Percentiles rank a stretch among this genome's conserved stretches.
These are phyloP conservation scores for Cephalopachus bancanus DNA, from an alignment of 2,797 vertebrate species.

Conservation along the genomic window DNA sequence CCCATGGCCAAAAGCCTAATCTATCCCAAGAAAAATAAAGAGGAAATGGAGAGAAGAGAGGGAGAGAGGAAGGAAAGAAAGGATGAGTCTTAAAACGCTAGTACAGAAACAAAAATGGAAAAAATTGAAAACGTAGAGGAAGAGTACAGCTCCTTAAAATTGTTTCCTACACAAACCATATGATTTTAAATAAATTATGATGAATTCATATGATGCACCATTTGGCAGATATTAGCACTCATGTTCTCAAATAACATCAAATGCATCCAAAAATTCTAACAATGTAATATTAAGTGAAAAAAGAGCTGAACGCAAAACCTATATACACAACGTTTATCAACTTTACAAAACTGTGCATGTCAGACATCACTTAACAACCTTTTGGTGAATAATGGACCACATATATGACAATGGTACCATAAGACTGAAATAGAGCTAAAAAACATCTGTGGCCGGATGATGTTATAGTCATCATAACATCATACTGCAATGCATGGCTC, in stretches of 20 bases:
- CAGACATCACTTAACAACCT: neutral
- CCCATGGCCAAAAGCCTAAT: neutral
- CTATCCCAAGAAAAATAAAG: neutral
- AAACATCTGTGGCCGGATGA: neutral
- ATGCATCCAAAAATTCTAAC: neutral
- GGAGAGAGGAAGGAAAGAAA: neutral
- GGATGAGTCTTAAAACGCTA: neutral
- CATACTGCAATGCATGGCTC: neutral
- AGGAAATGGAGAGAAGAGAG: neutral
- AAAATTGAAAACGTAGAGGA: neutral
- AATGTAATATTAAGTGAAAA: conserved; percentile 23
- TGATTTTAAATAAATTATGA: neutral
- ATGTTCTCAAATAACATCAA: neutral
- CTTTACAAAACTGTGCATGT: neutral
- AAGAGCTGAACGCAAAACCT: neutral
- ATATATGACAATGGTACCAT: neutral
- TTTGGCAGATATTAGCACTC: neutral
- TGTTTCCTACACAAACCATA: neutral
- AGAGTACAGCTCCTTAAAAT: neutral
- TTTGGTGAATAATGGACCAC: neutral
- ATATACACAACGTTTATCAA: neutral
- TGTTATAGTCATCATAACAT: neutral
- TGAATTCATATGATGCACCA: neutral
- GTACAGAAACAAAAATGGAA: neutral
- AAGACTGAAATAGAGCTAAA: neutral